Evolutionary conservation across 2,113 vertebrate genomes (phyloP).

Genomic region (Entomyzon cyanotis): DNA sequence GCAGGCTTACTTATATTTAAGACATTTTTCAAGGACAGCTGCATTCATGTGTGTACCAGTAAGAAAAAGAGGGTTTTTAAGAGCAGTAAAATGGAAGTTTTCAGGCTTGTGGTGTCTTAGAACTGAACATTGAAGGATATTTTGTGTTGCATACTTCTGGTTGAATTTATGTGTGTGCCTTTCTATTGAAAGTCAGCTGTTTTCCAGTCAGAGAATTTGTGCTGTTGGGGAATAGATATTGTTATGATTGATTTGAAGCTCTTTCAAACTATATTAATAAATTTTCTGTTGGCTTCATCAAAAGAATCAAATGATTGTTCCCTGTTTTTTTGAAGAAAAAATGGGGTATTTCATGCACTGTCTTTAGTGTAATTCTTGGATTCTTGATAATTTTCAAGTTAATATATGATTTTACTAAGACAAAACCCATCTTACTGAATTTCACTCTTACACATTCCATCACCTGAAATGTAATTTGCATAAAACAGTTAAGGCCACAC

Average conservation of each 20-base stretch:
- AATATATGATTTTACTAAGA: background rate
- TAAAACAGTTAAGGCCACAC: background rate
- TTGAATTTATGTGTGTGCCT: background rate
- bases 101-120: background rate
- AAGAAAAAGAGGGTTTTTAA: background rate
- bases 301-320: background rate
- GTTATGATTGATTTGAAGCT: background rate
- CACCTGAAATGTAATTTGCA: background rate
- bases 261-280: background rate
- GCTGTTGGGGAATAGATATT: background rate
- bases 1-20: background rate
- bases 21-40: background rate
- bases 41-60: background rate
- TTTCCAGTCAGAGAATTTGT: background rate
- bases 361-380: background rate
- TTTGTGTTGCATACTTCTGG: background rate
- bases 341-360: background rate
- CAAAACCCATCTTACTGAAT: background rate
- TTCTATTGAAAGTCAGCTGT: background rate
- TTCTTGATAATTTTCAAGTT: background rate
- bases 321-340: background rate
- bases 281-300: background rate
- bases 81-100: background rate
- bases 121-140: background rate
- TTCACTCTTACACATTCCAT: background rate